These are phyloP conservation scores for Sarcophaga carnaria DNA, from an alignment of 2,888 invertebrate species.

Conservation along the genomic window DNA sequence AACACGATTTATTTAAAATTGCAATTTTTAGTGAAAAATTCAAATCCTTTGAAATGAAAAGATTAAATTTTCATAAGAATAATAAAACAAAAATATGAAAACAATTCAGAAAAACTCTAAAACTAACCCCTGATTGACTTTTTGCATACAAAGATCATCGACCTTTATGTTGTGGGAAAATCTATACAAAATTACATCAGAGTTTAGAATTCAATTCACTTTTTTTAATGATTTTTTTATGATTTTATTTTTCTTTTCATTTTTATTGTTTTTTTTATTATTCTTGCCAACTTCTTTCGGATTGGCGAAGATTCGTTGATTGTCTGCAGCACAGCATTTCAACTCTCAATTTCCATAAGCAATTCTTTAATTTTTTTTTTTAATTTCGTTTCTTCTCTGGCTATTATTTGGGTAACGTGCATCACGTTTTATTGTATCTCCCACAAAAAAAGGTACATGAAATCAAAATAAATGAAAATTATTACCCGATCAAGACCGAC, in stretches of 20 bases:
- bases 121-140: conserved; percentile 42
- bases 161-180: conserved; percentile 45
- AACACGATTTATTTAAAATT: conserved; percentile 26
- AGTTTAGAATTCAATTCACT: conserved; percentile 57
- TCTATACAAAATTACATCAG: conserved; percentile 55
- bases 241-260: not conserved
- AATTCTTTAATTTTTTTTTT: conserved; percentile 12
- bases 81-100: conserved; percentile 5
- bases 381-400: not conserved
- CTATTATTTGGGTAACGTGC: conserved; percentile 66
- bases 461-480: conserved; percentile 19
- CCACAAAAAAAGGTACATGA: conserved; percentile 19
- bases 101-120: not conserved
- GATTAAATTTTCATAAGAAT: too few species aligned
- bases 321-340: conserved; percentile 29
- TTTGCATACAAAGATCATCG: conserved; percentile 44
- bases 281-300: conserved; percentile 37
- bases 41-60: conserved; percentile 26
- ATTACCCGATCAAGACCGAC: not conserved
- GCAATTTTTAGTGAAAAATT: not conserved
- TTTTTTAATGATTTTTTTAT: not conserved
- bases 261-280: not conserved
- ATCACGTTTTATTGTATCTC: conserved; percentile 64
- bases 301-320: conserved; percentile 52
- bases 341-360: conserved; percentile 65